Evolutionary conservation across 1,140 invertebrate genomes (phyloP).

Genomic region (Trachymyrmex cornetzi): DNA sequence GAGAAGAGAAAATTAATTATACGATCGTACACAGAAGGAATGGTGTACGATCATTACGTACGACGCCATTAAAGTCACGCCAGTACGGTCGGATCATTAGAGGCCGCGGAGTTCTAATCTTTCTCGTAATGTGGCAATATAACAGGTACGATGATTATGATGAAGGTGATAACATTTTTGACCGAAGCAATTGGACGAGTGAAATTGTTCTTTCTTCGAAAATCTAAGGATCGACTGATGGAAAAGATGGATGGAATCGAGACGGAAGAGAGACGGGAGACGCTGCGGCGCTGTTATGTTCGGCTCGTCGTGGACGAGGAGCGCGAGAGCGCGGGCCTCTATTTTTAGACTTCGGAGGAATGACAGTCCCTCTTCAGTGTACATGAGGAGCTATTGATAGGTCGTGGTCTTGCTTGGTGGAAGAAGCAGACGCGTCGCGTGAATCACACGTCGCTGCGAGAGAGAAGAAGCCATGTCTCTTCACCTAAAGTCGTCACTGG

Average conservation of each 20-base stretch:
- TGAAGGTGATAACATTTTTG: neutral
- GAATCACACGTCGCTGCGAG: conserved; percentile 66
- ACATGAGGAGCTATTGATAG: conserved; percentile 84
- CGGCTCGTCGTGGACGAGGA: conserved; percentile 65
- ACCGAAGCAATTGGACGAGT: neutral
- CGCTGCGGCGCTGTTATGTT: conserved; percentile 47
- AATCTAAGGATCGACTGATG: conserved; percentile 17
- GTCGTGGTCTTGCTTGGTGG: conserved; percentile 73
- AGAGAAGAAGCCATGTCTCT: conserved; percentile 32
- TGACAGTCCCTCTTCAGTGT: conserved; percentile 82
- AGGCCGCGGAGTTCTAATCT: conserved; percentile 34
- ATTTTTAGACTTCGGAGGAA: conserved; percentile 83
- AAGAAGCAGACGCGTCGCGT: conserved; percentile 73
- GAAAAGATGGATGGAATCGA: conserved; percentile 15
- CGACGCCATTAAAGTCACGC: conserved; percentile 11
- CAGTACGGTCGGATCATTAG: neutral
- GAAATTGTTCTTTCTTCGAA: conserved; percentile 9
- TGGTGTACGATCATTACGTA: conserved; percentile 26
- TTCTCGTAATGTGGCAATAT: conserved; percentile 49
- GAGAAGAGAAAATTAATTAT: conserved; percentile 44
- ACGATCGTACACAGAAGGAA: neutral
- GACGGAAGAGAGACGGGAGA: neutral
- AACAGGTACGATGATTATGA: conserved; percentile 15
- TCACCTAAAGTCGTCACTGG: conserved; percentile 8
- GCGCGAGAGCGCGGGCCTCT: conserved; percentile 69